Evolutionary conservation across 2,888 invertebrate genomes (phyloP).

Genomic region (Cerceris ruficornis): DNA sequence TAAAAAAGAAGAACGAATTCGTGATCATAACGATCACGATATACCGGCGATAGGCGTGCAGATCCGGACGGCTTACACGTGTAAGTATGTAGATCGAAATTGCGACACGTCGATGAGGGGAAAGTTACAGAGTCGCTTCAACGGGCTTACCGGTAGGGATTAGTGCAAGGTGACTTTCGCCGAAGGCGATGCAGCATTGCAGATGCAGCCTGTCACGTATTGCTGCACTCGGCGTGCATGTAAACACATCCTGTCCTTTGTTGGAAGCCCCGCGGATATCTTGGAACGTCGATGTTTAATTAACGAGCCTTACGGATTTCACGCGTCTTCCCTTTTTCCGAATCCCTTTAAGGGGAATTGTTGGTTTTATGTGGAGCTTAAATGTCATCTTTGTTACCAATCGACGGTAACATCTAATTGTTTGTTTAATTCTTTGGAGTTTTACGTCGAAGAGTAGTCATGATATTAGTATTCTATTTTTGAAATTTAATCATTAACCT

Average conservation of each 20-base stretch:
- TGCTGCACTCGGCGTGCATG: conserved; percentile 18
- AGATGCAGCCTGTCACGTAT: conserved; percentile 21
- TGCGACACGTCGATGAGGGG: conserved; percentile 28
- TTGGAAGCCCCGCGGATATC: conserved; percentile 5
- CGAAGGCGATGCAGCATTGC: conserved; percentile 16
- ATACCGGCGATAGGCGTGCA: conserved; percentile 19
- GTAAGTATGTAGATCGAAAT: conserved; percentile 39
- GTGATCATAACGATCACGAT: conserved; percentile 26
- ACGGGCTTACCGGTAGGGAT: conserved; percentile 18
- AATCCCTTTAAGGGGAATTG: too few species aligned
- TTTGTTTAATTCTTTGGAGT: too few species aligned
- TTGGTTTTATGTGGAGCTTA: too few species aligned
- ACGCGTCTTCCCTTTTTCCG: conserved; percentile 5
- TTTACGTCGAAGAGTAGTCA: too few species aligned
- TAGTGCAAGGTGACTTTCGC: conserved; percentile 28
- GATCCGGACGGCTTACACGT: conserved; percentile 22
- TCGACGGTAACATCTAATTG: too few species aligned
- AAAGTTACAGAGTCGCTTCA: conserved; percentile 30
- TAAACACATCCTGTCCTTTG: conserved; percentile 22
- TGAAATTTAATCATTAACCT: too few species aligned
- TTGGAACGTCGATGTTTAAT: conserved; percentile 19
- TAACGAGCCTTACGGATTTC: conserved; percentile 25
- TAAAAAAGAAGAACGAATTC: too few species aligned
- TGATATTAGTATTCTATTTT: too few species aligned
- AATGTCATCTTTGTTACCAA: too few species aligned